Percentiles rank a stretch among this genome's conserved stretches.
phyloP scores from a whole-genome alignment of 1,140 invertebrate genomes.

The Saxidomus purpurata region DNA sequence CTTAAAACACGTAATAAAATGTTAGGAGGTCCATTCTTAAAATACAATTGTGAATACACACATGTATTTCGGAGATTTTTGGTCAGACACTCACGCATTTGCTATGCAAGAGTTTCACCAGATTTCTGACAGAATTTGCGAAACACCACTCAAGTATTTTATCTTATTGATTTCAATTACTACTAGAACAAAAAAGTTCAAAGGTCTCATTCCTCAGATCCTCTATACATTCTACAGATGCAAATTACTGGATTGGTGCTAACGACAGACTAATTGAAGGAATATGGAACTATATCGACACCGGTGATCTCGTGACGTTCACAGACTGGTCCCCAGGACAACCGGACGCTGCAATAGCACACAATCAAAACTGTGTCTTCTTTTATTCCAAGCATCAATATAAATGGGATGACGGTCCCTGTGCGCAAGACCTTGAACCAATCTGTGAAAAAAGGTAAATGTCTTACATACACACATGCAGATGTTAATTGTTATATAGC shows the following conservation, averaged over 20 bases:
- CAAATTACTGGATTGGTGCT: conserved; percentile 7
- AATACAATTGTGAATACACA: too few species aligned
- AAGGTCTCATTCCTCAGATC: neutral
- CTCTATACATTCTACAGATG: neutral
- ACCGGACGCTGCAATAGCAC: neutral
- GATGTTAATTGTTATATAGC: too few species aligned
- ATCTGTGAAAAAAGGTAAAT: conserved; percentile 26
- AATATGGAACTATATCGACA: neutral
- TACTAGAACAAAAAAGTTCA: too few species aligned
- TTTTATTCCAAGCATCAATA: neutral
- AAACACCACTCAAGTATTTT: too few species aligned
- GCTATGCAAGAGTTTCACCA: too few species aligned
- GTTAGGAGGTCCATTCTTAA: too few species aligned
- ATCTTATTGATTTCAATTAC: too few species aligned
- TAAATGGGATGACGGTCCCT: conserved; percentile 13
- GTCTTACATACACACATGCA: too few species aligned
- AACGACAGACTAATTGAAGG: neutral
- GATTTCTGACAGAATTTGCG: too few species aligned
- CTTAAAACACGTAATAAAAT: too few species aligned
- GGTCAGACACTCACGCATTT: too few species aligned
- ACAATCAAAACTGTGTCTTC: neutral
- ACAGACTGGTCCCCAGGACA: conserved; percentile 17
- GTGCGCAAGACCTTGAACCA: neutral
- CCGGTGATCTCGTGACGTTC: neutral
- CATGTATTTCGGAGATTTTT: too few species aligned